phyloP scores from a whole-genome alignment of 2,888 invertebrate genomes.

The Aproaerema taeniolella region DNA sequence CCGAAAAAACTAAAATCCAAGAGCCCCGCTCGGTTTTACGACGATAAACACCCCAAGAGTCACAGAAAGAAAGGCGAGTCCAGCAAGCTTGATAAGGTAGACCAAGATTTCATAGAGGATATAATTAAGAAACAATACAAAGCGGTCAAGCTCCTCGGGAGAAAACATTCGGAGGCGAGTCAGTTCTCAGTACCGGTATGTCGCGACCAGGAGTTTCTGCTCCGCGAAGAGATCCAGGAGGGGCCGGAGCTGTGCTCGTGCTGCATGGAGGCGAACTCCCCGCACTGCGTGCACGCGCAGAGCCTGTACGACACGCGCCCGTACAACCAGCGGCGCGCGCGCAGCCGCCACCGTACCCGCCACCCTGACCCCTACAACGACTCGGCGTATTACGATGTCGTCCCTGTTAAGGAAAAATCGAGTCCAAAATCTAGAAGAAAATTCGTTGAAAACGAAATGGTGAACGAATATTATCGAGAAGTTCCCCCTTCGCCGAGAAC shows the following conservation, averaged over 20 bases:
- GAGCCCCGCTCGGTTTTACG: neutral
- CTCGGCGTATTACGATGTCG: constrained; percentile 51
- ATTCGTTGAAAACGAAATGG: constrained; percentile 36
- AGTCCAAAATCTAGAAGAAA: constrained; percentile 57
- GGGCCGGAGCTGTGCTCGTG: constrained; percentile 49
- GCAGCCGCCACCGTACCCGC: constrained; percentile 24
- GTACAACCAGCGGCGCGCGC: constrained; percentile 41
- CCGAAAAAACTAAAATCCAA: constrained; percentile 17
- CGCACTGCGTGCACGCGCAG: constrained; percentile 35
- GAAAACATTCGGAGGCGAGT: constrained; percentile 47
- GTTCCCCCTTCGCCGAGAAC: constrained; percentile 62
- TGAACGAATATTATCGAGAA: constrained; percentile 43
- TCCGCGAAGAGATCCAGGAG: constrained; percentile 34
- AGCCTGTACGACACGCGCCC: constrained; percentile 58
- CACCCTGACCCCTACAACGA: constrained; percentile 43
- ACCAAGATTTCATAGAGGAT: constrained; percentile 55
- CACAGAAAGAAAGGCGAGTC: constrained; percentile 26
- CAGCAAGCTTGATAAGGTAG: constrained; percentile 31
- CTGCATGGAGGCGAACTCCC: constrained; percentile 28
- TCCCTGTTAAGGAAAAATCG: constrained; percentile 63
- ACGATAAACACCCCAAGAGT: constrained; percentile 10
- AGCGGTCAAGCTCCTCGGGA: constrained; percentile 51
- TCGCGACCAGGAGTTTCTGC: constrained; percentile 47
- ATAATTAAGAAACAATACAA: constrained; percentile 58
- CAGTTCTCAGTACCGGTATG: constrained; percentile 62